Conservation (phyloP, 1,140 invertebrate species). For the Platyura marginata region DNA sequence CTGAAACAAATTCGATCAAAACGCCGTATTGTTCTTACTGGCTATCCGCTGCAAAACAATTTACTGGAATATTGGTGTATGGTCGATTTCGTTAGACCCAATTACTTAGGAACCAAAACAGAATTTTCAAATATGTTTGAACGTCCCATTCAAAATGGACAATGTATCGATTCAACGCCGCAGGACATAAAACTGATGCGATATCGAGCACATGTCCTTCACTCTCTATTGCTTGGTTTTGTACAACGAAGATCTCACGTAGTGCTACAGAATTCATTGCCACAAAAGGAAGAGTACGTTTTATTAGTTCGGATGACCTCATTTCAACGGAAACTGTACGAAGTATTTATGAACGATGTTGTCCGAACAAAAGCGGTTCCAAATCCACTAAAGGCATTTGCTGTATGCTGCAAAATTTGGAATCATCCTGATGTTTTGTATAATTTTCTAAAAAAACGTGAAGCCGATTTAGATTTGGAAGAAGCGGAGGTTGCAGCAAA, state of each 20-base stretch:
- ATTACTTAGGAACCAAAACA: slow-evolving; percentile 78
- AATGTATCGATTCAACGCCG: slow-evolving; percentile 82
- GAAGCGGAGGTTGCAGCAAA: slow-evolving; percentile 35
- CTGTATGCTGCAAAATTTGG: slow-evolving; percentile 99
- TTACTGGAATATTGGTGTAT: slow-evolving; percentile 92
- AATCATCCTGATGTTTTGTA: slow-evolving; percentile 97
- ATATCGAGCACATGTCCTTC: slow-evolving; percentile 74
- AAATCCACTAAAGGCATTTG: slow-evolving; percentile 94
- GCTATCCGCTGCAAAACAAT: slow-evolving; percentile 95
- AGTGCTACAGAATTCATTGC: slow-evolving; percentile 69
- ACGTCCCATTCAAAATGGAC: slow-evolving; percentile 83
- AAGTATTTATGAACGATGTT: slow-evolving; percentile 82
- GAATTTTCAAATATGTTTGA: slow-evolving; percentile 96
- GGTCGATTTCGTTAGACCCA: slow-evolving; percentile 90
- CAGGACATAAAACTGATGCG: slow-evolving; percentile 79
- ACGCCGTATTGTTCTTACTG: slow-evolving; percentile 77
- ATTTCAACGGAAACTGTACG: slow-evolving; percentile 74
- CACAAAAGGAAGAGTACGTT: slow-evolving; percentile 84
- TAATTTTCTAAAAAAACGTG: slow-evolving; percentile 71
- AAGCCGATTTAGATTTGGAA: slow-evolving; percentile 81
- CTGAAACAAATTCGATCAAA: slow-evolving; percentile 83
- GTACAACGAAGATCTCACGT: slow-evolving; percentile 81
- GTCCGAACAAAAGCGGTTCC: slow-evolving; percentile 67
- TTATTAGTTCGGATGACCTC: slow-evolving; percentile 71
- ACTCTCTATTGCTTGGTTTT: slow-evolving; percentile 77